A percentile compares a stretch with the other conserved stretches of the same genome.
These are phyloP conservation scores for Ophion costatus DNA, from an alignment of 2,888 invertebrate genomes.

Conservation along the genomic window DNA sequence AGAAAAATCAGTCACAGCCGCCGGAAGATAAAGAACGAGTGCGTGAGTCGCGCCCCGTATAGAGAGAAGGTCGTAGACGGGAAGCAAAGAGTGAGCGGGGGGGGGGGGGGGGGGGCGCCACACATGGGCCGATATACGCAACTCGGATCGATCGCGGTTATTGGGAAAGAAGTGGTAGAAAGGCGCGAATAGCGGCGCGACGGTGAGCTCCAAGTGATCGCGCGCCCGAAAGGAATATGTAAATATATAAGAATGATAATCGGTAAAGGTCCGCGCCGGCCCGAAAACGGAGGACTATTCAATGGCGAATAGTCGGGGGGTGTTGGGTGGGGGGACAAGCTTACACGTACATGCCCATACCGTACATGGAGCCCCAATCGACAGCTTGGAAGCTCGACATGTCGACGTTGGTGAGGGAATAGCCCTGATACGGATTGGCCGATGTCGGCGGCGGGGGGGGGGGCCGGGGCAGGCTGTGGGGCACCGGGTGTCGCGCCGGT, in stretches of 20 bases:
- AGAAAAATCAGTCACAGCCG: constrained; percentile 58
- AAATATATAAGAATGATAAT: background rate
- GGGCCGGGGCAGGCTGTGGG: constrained; percentile 82
- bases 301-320: background rate
- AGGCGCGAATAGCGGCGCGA: background rate
- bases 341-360: constrained; percentile 96
- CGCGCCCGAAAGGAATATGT: constrained; percentile 2
- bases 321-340: background rate
- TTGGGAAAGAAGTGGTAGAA: background rate
- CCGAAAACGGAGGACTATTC: too few relatives aligned
- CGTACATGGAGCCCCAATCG: constrained; percentile 96
- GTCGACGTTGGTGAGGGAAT: constrained; percentile 94
- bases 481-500: constrained; percentile 86
- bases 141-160: too few relatives aligned
- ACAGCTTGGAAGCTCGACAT: constrained; percentile 97
- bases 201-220: background rate
- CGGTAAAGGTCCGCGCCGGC: too few relatives aligned
- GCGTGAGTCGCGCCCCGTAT: too few relatives aligned
- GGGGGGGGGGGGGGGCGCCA: too few relatives aligned
- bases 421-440: constrained; percentile 89
- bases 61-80: too few relatives aligned
- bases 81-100: too few relatives aligned
- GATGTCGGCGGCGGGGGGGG: constrained; percentile 86
- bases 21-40: background rate
- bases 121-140: too few relatives aligned